These are phyloP conservation scores for Pristionchus exspectatus DNA, from an alignment of 2,888 invertebrate species.

Conservation along the genomic window DNA sequence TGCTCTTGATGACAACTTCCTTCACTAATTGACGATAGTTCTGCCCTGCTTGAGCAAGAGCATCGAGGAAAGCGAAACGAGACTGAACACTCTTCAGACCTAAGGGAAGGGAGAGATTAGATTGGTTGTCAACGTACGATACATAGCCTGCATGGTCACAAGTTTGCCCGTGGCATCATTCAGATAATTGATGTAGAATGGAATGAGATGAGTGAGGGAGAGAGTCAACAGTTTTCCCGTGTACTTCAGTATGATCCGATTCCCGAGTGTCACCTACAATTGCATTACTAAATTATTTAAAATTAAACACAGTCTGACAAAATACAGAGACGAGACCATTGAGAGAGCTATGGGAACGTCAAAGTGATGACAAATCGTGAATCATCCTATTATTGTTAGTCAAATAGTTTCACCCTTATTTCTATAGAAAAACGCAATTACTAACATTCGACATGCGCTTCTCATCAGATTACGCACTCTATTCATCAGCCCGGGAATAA, in stretches of 20 bases:
- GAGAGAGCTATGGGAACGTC: no score
- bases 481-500: no score
- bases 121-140: conserved; percentile 1
- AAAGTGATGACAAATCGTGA: no score
- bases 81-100: conserved; percentile 42
- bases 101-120: not conserved
- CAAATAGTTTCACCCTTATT: no score
- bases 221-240: conserved; percentile 38
- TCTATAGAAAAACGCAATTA: no score
- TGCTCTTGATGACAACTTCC: conserved; percentile 46
- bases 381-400: no score
- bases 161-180: conserved; percentile 44
- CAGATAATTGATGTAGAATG: conserved; percentile 47
- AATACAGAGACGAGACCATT: no score
- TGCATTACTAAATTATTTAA: not conserved
- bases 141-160: conserved; percentile 51
- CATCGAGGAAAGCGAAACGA: conserved; percentile 43
- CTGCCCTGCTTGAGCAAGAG: not conserved
- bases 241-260: conserved; percentile 54
- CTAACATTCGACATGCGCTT: no score
- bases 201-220: conserved; percentile 55
- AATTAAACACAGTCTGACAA: no score
- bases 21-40: conserved; percentile 30
- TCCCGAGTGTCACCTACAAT: conserved; percentile 35
- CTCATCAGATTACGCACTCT: no score